Evolutionary conservation across 2,888 invertebrate species (phyloP).

Genomic region (Hedya salicella): DNA sequence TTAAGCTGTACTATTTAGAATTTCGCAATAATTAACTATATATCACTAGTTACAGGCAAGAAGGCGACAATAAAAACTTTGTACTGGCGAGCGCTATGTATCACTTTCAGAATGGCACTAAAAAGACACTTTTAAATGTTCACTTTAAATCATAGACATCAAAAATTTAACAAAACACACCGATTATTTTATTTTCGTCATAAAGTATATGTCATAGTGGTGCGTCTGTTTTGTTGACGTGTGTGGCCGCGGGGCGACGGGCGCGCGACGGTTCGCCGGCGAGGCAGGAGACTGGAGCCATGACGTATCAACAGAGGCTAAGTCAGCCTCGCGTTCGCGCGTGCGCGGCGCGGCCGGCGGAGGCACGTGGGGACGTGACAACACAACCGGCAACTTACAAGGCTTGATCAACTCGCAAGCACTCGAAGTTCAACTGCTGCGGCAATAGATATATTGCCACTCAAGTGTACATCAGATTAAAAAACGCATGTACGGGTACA

Average conservation of each 20-base stretch:
- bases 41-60: constrained; percentile 65
- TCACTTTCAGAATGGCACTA: constrained; percentile 81
- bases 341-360: constrained; percentile 50
- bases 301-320: constrained; percentile 58
- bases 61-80: constrained; percentile 80
- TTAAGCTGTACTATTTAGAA: constrained; percentile 66
- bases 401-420: not conserved
- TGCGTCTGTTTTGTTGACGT: constrained; percentile 72
- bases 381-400: constrained; percentile 25
- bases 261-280: constrained; percentile 59
- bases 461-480: no score
- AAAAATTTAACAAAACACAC: constrained; percentile 74
- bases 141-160: constrained; percentile 74
- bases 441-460: no score
- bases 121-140: constrained; percentile 78
- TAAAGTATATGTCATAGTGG: constrained; percentile 67
- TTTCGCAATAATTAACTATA: constrained; percentile 51
- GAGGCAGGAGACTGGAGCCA: constrained; percentile 62
- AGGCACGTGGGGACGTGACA: constrained; percentile 43
- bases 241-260: constrained; percentile 53
- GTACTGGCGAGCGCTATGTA: constrained; percentile 71
- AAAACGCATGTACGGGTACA: no score
- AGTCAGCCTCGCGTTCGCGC: constrained; percentile 46
- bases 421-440: not conserved
- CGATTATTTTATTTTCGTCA: constrained; percentile 59